Evolutionary conservation across 2,113 vertebrate species (phyloP), one percentile per base, ranked within the genome.

Genomic region (Vombatus ursinus): DNA sequence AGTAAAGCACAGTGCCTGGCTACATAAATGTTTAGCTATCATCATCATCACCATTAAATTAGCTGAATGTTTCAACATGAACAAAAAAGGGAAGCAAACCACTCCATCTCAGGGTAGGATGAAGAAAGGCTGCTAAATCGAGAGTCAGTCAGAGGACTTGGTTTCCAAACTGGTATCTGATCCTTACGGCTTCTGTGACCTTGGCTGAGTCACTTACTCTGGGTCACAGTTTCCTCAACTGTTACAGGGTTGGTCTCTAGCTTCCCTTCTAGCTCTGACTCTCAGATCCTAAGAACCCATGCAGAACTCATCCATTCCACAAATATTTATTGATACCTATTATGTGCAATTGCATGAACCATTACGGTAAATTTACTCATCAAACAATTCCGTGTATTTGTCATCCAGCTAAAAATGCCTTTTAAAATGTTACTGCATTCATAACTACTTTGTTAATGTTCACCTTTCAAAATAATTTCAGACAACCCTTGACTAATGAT

Each of bases 331-430:
- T 47, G 93, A 28, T 14, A 84, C n/a, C 68, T 84, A 23, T 84
- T 44, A 23, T 44, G 0, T 0, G 44, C 50, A 91, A 14, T 3
- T n/a, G 48, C 1, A 37, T 0, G 19, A 49, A 90, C 50, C 28
- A 22, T 1, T 84, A 10, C 3, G 0, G 28, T 3, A 26, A 12
- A 47, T 11, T 51, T 50, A 48, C 0, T 91, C 14, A 68, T n/a
- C 91, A 92, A 91, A 97, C 11, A 90, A 92, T 93, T 44, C 68
- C 57, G 51, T 52, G 84, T 12, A 54, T 14, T 93, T 84, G 68
- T 91, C 91, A 51, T 51, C 12, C 16, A 16, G 10, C 5, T 44
- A 84, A 61, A 93, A 95, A 95, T 16, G 51, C 31, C 50, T 28
- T 23, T 77, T 53, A 24, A 49, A 90, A 53, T n/a, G 90, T 26